These are phyloP conservation scores for Cepaea nemoralis DNA, from an alignment of 1,140 invertebrate species.

Conservation along the genomic window DNA sequence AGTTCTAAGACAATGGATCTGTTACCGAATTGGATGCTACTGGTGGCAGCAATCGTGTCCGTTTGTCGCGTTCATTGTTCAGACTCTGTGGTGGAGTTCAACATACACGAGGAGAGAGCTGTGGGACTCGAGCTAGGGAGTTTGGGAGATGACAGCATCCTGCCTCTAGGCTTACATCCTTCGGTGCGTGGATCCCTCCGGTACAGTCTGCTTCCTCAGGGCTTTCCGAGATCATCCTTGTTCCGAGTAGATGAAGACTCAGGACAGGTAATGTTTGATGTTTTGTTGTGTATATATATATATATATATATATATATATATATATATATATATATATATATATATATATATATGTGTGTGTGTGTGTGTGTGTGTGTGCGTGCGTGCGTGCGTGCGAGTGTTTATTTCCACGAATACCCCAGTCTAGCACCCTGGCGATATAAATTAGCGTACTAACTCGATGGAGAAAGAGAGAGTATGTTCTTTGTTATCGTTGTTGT, in stretches of 20 bases:
- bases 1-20: background rate
- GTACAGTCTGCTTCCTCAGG: conserved; percentile 36
- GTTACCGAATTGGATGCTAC: background rate
- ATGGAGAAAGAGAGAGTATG: no score
- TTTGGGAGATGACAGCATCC: conserved; percentile 31
- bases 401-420: no score
- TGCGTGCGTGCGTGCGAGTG: background rate
- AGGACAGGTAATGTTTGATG: conserved; percentile 26
- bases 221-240: background rate
- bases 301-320: no score
- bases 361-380: background rate
- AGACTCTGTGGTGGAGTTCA: conserved; percentile 18
- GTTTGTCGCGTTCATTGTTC: background rate
- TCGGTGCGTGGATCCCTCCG: conserved; percentile 2
- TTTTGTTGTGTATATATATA: no score
- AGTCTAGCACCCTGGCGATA: no score
- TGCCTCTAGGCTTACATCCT: conserved; percentile 22
- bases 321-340: background rate
- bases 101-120: conserved; percentile 4
- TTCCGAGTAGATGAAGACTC: conserved; percentile 35
- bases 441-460: no score
- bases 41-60: background rate
- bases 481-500: no score
- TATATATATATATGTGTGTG: background rate
- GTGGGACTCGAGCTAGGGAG: conserved; percentile 26